Conservation (phyloP, 2,797 vertebrate species). For the Tapirus indicus region DNA sequence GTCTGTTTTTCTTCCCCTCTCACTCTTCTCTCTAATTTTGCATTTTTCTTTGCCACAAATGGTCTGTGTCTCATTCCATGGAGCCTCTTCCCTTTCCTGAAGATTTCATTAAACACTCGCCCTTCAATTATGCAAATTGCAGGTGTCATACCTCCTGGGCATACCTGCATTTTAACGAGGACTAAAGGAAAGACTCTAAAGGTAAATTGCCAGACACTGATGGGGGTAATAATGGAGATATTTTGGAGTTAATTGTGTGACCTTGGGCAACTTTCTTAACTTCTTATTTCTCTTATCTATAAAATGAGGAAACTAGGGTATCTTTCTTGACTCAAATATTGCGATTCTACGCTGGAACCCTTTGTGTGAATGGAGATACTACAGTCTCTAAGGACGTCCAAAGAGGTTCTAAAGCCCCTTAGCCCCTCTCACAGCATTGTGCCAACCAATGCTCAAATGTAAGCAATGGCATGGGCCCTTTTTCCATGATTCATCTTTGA, state of each 20-base stretch:
- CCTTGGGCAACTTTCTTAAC: background rate
- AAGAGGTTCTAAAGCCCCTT: background rate
- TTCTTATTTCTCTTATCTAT: constrained; percentile 31
- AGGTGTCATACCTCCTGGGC: background rate
- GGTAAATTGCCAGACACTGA: background rate
- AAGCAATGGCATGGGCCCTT: constrained; percentile 4
- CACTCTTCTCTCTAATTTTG: background rate
- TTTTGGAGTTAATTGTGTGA: background rate
- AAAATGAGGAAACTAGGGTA: background rate
- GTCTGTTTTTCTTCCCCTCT: background rate
- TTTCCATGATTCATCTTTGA: constrained; percentile 75
- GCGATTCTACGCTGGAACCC: background rate
- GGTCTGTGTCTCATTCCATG: background rate
- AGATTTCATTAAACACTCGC: background rate
- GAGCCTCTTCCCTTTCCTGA: background rate
- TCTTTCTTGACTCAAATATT: constrained; percentile 41
- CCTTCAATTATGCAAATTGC: background rate
- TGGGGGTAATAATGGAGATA: background rate
- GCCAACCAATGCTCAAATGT: constrained; percentile 27
- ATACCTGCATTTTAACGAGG: background rate
- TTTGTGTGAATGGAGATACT: background rate
- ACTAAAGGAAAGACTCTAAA: constrained; percentile 4
- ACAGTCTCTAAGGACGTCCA: background rate
- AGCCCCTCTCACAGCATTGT: background rate
- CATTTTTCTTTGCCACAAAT: background rate